Conservation (phyloP, 30 jellyfish, hydroid and myxozoan genomes). For the Aurelia sp. region DNA sequence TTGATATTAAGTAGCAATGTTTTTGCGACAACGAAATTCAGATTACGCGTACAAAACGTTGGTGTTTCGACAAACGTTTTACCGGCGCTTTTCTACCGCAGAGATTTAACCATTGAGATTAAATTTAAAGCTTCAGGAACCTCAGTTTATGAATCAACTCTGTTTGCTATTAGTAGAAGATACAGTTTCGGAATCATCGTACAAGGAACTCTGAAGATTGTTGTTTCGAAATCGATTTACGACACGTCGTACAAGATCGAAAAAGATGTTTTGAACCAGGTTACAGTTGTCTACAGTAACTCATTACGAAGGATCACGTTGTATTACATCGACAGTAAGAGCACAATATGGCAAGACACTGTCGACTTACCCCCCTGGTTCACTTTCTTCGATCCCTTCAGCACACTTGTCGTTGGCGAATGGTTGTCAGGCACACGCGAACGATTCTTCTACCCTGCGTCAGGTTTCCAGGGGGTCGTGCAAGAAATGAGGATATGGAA, state of each 20-base stretch:
- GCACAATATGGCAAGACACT: slow-evolving; percentile 26
- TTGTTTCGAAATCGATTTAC: slow-evolving; percentile 23
- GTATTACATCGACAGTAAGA: slow-evolving; percentile 52
- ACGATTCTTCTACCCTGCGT: slow-evolving; percentile 50
- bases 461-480: slow-evolving; percentile 51
- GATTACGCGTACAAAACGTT: slow-evolving; percentile 30
- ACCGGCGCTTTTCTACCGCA: slow-evolving; percentile 24
- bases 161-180: slow-evolving; percentile 45
- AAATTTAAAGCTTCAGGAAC: slow-evolving; percentile 42
- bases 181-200: slow-evolving; percentile 51
- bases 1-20: slow-evolving; percentile 17
- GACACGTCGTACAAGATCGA: slow-evolving; percentile 47
- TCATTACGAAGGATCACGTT: slow-evolving; percentile 6
- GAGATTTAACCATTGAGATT: slow-evolving; percentile 57
- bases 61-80: slow-evolving; percentile 71
- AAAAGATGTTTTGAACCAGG: slow-evolving; percentile 21
- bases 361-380: slow-evolving; percentile 52
- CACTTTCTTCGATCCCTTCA: slow-evolving; percentile 49
- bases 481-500: slow-evolving; percentile 64
- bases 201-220: slow-evolving; percentile 57
- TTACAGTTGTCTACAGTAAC: slow-evolving; percentile 50
- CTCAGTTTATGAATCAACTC: slow-evolving; percentile 11
- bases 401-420: slow-evolving; percentile 63
- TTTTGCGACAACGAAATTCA: slow-evolving; percentile 46
- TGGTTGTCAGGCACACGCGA: slow-evolving; percentile 72